A percentile compares a stretch with the other conserved stretches of the same genome.
Evolutionary conservation across 1,140 invertebrate genomes (phyloP).

Genomic region (Colletes latitarsis): DNA sequence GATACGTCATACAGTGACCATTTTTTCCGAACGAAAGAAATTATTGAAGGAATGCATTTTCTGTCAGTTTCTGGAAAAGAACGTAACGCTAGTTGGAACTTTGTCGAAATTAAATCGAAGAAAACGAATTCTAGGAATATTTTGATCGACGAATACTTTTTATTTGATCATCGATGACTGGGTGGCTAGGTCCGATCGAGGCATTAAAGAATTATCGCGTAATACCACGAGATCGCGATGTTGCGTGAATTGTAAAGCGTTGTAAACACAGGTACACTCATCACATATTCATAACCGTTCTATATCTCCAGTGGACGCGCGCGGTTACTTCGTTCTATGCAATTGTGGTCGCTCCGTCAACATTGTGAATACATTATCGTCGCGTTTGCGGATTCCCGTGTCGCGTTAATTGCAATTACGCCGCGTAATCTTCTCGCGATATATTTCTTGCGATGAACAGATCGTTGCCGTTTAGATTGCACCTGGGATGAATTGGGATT

Average conservation of each 20-base stretch:
- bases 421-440: constrained; percentile 1
- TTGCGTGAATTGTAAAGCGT: constrained; percentile 14
- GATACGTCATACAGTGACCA: too few relatives aligned
- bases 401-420: constrained; percentile 35
- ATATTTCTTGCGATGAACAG: constrained; percentile 7
- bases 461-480: neutral
- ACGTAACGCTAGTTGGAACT: too few relatives aligned
- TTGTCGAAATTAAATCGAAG: too few relatives aligned
- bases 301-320: constrained; percentile 2
- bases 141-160: too few relatives aligned
- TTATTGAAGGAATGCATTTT: too few relatives aligned
- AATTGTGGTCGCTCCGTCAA: constrained; percentile 17
- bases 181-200: too few relatives aligned
- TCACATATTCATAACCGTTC: constrained; percentile 31
- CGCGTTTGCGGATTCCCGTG: constrained; percentile 31
- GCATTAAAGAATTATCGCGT: neutral
- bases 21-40: too few relatives aligned
- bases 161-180: too few relatives aligned
- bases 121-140: too few relatives aligned
- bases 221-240: neutral
- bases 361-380: constrained; percentile 32
- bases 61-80: too few relatives aligned
- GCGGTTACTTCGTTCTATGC: constrained; percentile 26
- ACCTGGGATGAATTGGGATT: neutral
- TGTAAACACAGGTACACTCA: constrained; percentile 9